Evolutionary conservation across 2,888 invertebrate genomes (phyloP).

Genomic region (Drosophila acutilabella): DNA sequence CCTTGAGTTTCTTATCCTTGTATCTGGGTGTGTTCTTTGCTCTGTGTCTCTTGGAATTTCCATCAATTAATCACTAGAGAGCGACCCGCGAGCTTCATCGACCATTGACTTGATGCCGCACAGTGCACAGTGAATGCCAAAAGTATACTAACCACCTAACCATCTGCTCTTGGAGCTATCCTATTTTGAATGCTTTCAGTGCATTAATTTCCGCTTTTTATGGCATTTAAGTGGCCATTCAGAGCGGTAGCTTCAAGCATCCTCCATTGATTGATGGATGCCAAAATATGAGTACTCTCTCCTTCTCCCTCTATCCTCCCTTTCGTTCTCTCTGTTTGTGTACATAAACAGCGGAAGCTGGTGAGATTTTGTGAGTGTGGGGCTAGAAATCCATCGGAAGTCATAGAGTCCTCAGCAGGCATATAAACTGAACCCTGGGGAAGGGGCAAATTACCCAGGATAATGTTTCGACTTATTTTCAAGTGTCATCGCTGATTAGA

Average conservation of each 20-base stretch:
- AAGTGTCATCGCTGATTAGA: conserved; percentile 30
- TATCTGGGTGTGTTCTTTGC: conserved; percentile 41
- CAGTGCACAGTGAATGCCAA: conserved; percentile 25
- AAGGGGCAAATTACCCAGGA: conserved; percentile 16
- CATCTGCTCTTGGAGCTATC: background rate
- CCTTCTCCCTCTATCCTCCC: background rate
- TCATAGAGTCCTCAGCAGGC: conserved; percentile 31
- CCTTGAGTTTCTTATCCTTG: conserved; percentile 5
- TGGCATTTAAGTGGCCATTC: conserved; percentile 69
- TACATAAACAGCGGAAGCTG: conserved; percentile 33
- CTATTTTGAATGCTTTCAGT: conserved; percentile 69
- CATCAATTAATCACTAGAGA: conserved; percentile 80
- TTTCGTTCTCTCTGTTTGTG: conserved; percentile 18
- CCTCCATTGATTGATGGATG: conserved; percentile 67
- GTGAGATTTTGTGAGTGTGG: background rate
- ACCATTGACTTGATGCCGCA: conserved; percentile 53
- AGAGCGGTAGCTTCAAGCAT: conserved; percentile 12
- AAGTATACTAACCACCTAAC: background rate
- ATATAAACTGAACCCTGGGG: background rate
- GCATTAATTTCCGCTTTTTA: conserved; percentile 78
- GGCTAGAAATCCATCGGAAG: conserved; percentile 30
- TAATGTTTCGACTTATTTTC: conserved; percentile 9
- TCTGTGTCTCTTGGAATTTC: conserved; percentile 56
- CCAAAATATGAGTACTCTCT: conserved; percentile 64
- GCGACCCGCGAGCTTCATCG: conserved; percentile 61